Conservation (phyloP, 1,140 invertebrate species). For the Nasonia giraulti region DNA sequence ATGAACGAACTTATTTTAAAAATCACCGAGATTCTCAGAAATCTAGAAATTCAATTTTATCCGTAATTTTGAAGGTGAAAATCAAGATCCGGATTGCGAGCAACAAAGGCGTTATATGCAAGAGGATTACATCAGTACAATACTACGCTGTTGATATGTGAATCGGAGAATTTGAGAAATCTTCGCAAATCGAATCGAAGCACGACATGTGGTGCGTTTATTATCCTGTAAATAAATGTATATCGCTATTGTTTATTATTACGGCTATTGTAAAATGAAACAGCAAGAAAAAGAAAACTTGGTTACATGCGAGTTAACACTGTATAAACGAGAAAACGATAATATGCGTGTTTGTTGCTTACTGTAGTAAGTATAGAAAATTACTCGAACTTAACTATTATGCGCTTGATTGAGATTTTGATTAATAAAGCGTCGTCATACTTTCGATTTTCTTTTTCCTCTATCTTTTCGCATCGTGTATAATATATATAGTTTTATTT, state of each 20-base stretch:
- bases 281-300: constrained; percentile 8
- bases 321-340: background rate
- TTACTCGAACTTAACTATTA: constrained; percentile 20
- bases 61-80: background rate
- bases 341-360: background rate
- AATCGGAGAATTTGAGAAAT: constrained; percentile 43
- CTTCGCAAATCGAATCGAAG: constrained; percentile 39
- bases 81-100: background rate
- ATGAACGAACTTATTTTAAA: no score
- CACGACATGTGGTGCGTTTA: constrained; percentile 27
- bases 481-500: background rate
- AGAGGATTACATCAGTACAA: constrained; percentile 50
- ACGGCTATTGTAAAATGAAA: constrained; percentile 8
- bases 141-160: constrained; percentile 53
- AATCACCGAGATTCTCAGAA: no score
- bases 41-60: no score
- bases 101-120: constrained; percentile 29
- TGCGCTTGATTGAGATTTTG: constrained; percentile 11
- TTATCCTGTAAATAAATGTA: constrained; percentile 43
- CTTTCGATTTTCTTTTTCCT: constrained; percentile 8
- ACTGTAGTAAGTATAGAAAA: constrained; percentile 31
- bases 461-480: background rate
- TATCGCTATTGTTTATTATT: constrained; percentile 25
- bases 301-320: background rate
- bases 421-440: constrained; percentile 34